Evolutionary conservation across 2,888 invertebrate species (phyloP).

Genomic region (Acleris literana): DNA sequence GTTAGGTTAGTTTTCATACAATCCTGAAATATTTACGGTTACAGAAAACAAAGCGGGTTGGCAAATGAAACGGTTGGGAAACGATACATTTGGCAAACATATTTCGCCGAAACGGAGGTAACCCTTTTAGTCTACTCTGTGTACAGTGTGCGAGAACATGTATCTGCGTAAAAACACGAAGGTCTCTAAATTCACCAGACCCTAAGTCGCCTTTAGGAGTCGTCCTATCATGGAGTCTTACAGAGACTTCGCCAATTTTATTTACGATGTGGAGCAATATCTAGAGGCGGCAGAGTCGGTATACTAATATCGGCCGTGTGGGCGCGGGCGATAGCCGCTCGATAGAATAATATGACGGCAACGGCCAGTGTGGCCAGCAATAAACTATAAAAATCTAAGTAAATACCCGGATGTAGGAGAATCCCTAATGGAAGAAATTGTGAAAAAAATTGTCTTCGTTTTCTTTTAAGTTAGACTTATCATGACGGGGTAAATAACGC

Average conservation of each 20-base stretch:
- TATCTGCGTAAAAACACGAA: background rate
- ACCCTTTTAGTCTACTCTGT: too few species aligned
- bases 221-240: constrained; percentile 52
- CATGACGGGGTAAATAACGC: too few species aligned
- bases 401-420: background rate
- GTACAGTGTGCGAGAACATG: background rate
- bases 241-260: constrained; percentile 57
- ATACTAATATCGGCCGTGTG: constrained; percentile 79
- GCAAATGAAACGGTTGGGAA: too few species aligned
- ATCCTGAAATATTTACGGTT: too few species aligned
- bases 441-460: too few species aligned
- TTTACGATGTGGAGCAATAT: constrained; percentile 77
- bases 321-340: constrained; percentile 74
- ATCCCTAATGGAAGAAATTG: too few species aligned
- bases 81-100: too few species aligned
- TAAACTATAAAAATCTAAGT: background rate
- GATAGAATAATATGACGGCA: constrained; percentile 82
- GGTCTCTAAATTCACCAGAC: constrained; percentile 15
- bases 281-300: constrained; percentile 73
- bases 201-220: constrained; percentile 53
- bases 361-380: constrained; percentile 42
- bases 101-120: too few species aligned
- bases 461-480: too few species aligned
- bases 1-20: too few species aligned
- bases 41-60: too few species aligned